phyloP scores from a whole-genome alignment of 37 sponge, comb jelly and placozoan species.

The Crambe crambe region DNA sequence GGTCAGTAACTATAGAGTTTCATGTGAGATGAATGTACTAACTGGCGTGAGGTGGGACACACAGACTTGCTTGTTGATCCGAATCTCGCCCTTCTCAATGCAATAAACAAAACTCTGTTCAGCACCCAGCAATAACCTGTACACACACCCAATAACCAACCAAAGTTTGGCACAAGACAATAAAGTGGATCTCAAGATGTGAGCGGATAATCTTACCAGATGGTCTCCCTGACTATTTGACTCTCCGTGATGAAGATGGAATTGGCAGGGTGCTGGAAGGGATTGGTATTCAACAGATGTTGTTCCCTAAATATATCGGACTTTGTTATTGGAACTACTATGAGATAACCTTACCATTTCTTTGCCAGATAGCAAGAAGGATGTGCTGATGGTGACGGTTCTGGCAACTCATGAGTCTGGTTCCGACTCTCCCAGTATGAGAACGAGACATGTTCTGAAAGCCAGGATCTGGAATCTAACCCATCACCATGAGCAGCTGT shows the following conservation, averaged over 20 bases:
- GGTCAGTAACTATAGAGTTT: neutral
- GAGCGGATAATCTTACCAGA: too few relatives aligned
- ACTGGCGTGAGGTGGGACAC: slow-evolving; percentile 56
- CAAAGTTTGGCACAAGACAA: neutral
- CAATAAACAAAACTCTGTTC: slow-evolving; percentile 42
- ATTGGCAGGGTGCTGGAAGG: neutral
- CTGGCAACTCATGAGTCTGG: neutral
- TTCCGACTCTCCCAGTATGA: slow-evolving; percentile 53
- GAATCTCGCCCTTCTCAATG: neutral
- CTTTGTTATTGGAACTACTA: neutral
- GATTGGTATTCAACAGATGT: neutral
- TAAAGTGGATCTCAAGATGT: too few relatives aligned
- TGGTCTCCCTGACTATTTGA: slow-evolving; percentile 51
- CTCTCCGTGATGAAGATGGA: slow-evolving; percentile 23
- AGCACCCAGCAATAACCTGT: slow-evolving; percentile 47
- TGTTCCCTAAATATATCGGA: neutral
- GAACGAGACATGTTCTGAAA: slow-evolving; percentile 18
- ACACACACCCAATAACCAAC: neutral
- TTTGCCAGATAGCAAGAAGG: slow-evolving; percentile 38
- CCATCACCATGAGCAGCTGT: neutral
- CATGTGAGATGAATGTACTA: slow-evolving; percentile 6
- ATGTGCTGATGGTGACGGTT: slow-evolving; percentile 17
- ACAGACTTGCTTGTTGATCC: slow-evolving; percentile 10
- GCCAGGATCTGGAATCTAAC: slow-evolving; percentile 7
- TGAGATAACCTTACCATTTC: slow-evolving; percentile 15